phyloP scores from a whole-genome alignment of 2,113 vertebrate genomes.

The Colinus virginianus region DNA sequence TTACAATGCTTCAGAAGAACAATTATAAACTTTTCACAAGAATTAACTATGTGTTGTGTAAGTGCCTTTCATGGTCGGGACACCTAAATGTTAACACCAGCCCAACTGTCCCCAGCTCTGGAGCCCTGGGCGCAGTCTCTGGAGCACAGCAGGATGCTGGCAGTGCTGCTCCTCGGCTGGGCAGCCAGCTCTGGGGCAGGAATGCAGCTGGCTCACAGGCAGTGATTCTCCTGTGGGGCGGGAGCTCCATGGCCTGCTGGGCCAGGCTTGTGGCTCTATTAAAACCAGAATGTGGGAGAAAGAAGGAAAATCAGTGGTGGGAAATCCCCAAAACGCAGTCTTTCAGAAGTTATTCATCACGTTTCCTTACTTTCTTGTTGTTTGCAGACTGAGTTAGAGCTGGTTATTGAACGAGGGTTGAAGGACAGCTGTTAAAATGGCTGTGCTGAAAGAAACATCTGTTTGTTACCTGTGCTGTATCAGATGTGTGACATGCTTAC shows the following conservation, averaged over 20 bases:
- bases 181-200: neutral
- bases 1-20: neutral
- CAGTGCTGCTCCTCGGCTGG: rapidly evolving
- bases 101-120: no score
- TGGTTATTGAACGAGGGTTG: neutral
- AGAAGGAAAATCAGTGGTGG: neutral
- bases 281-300: neutral
- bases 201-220: neutral
- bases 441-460: neutral
- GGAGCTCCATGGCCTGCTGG: neutral
- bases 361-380: neutral
- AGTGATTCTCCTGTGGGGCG: no score
- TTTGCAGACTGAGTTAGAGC: neutral
- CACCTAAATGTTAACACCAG: no score
- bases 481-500: neutral
- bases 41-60: neutral
- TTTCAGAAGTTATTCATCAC: neutral
- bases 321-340: neutral
- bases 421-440: neutral
- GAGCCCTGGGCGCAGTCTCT: rapidly evolving
- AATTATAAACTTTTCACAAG: neutral
- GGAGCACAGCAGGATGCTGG: neutral
- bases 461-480: neutral
- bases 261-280: no score
- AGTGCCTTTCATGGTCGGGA: neutral